phyloP scores from a whole-genome alignment of 2,888 invertebrate species.

The Melinaea marsaeus region DNA sequence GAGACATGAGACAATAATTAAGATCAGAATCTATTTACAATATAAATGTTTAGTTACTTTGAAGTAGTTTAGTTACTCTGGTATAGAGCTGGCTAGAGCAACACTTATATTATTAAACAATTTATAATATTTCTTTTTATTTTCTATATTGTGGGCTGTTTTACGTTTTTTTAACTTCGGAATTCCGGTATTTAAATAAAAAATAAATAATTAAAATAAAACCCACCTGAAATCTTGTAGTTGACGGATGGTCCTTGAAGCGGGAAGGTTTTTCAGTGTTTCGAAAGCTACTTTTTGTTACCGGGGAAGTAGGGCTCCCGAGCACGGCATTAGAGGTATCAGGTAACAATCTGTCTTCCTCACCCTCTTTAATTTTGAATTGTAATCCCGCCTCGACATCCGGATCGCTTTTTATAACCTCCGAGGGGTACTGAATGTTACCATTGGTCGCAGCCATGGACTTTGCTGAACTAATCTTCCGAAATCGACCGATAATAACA shows the following conservation, averaged over 20 bases:
- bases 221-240: conserved; percentile 78
- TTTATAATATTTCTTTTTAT: no score
- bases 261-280: conserved; percentile 80
- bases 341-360: conserved; percentile 54
- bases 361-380: conserved; percentile 52
- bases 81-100: no score
- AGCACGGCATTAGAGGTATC: conserved; percentile 45
- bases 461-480: conserved; percentile 74
- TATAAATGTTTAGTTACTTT: no score
- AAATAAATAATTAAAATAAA: no score
- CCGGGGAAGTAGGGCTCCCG: conserved; percentile 45
- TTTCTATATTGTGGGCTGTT: no score
- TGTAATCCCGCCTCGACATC: conserved; percentile 64
- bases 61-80: no score
- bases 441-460: conserved; percentile 76
- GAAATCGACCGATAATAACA: conserved; percentile 71
- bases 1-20: no score
- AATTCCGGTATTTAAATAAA: no score
- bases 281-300: conserved; percentile 80
- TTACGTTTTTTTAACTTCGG: no score
- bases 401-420: conserved; percentile 48
- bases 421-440: conserved; percentile 66
- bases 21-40: no score
- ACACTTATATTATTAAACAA: no score
- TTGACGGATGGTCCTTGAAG: conserved; percentile 79